Evolutionary conservation across 1,140 invertebrate species (phyloP), one percentile per base, ranked within the genome.

Genomic region (Diachasmimorpha longicaudata): DNA sequence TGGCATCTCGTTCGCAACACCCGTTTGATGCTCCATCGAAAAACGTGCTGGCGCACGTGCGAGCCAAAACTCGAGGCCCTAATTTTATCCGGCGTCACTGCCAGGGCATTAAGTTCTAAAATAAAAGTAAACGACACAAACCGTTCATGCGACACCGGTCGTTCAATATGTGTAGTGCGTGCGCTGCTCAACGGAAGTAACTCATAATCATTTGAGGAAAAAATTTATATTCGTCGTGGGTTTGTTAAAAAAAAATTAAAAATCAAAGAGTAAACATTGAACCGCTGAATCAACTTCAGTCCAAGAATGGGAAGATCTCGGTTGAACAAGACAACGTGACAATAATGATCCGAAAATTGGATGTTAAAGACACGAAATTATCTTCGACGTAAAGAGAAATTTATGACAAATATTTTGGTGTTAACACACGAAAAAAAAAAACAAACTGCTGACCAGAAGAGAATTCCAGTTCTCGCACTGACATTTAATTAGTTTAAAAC

Each of bases 61-160:
- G 58, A 21, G 52, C 55, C 25, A 52, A 67, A 48, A 36, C n/a
- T 10, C 25, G 31, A 23, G 37, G 63, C 72, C 55, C 72, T 73
- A 73, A 76, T 66, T 71, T 71, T 76, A 76, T 69, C 74, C 58
- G 69, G 36, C 66, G 66, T 68, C 58, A 63, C 58, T 31, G 58
- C 58, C 58, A 63, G 58, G n/a, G 48, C 48, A 52, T 52, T 52
- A 52, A 52, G 58, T 63, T 63, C 58, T 70, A 76, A 63, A 70
- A 69, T 52, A 52, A 71, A 71, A 70, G 21, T 71, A 23, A 44
- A 70, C 42, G 63, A 70, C 74, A 52, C 31, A 68, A 68, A 39
- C 72, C n/a, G 74, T 76, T 76, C 39, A 76, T 76, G 55, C 55
- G 55, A 76, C 69, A 71, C 48, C 74, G 52, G 16, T 37, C 69